Evolutionary conservation across 2,797 vertebrate genomes (phyloP).

Genomic region (Taeniopygia guttata): DNA sequence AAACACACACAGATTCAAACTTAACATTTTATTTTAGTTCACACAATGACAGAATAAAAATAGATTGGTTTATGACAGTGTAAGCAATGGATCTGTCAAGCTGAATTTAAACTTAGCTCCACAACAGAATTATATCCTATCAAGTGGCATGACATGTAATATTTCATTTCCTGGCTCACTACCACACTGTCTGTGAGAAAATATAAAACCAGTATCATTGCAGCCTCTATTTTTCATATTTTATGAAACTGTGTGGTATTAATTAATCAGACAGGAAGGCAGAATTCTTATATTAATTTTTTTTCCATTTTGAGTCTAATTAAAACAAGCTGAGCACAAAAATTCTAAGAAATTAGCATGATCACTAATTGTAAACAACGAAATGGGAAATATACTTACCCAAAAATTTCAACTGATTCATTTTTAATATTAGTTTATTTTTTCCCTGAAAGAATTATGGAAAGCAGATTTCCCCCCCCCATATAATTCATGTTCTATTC

Average conservation of each 20-base stretch:
- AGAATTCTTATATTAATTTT: slow-evolving; percentile 37
- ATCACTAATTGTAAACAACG: background rate
- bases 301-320: slow-evolving; percentile 38
- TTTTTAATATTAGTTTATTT: background rate
- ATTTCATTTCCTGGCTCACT: slow-evolving; percentile 64
- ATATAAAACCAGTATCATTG: slow-evolving; percentile 46
- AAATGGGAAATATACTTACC: background rate
- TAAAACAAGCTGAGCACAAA: slow-evolving; percentile 48
- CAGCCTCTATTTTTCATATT: slow-evolving; percentile 28
- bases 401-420: background rate
- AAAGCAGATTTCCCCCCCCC: accelerated
- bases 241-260: slow-evolving; percentile 25
- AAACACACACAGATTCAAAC: slow-evolving; percentile 36
- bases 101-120: slow-evolving; percentile 30
- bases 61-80: slow-evolving; percentile 37
- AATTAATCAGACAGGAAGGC: slow-evolving; percentile 46
- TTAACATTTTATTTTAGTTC: background rate
- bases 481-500: background rate
- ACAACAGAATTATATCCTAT: slow-evolving; percentile 29
- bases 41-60: slow-evolving; percentile 31
- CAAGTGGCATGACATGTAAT: slow-evolving; percentile 27
- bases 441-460: background rate
- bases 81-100: slow-evolving; percentile 19
- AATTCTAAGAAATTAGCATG: background rate
- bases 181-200: slow-evolving; percentile 50